Evolutionary conservation across 2,797 vertebrate genomes (phyloP), one percentile per base, ranked within the genome.

Genomic region (Manis javanica): DNA sequence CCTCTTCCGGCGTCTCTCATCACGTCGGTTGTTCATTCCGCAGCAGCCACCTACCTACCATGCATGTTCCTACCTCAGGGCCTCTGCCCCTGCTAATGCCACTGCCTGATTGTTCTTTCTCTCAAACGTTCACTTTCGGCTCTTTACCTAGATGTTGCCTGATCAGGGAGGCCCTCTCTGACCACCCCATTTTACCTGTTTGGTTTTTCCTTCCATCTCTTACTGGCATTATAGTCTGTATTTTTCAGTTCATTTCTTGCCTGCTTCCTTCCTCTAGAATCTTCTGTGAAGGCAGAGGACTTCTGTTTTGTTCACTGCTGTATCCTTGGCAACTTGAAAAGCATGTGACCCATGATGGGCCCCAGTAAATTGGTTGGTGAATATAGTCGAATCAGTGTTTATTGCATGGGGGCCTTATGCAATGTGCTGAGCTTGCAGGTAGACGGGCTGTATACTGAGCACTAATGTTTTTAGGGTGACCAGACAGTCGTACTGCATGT

Each of bases 341-440:
- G 2, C 1, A 2, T 21, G 5, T 15, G 24, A 29, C 14, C n/a
- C 57, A 2, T 24, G 12, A 46, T 1, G 26, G 51, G 53, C 69
- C 24, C 72, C 7, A 2, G 13, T 8, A 23, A 31, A 5, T 61
- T 31, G 31, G 5, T 2, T 19, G 61, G 66, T 63, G 78, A 29
- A 1, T n/a, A 9, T 7, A 34, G 26, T 2, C 55, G 68, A 74
- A 8, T 42, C 46, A 57, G 8, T 1, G 7, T 39, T n/a, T 51
- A 2, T 29, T 0, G 0, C 19, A 21, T 9, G 31, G 29, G 21
- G 42, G 15, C n/a, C 66, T 21, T 1, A 0, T 1, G 19, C 61
- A 5, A 15, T 8, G 29, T 2, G n/a, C 31, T 2, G 24, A 26
- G 53, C 6, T 21, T 39, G 9, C 3, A 3, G 23, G 2, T 53